Evolutionary conservation across 2,888 invertebrate genomes (phyloP).

Genomic region (Phlogophora meticulosa): DNA sequence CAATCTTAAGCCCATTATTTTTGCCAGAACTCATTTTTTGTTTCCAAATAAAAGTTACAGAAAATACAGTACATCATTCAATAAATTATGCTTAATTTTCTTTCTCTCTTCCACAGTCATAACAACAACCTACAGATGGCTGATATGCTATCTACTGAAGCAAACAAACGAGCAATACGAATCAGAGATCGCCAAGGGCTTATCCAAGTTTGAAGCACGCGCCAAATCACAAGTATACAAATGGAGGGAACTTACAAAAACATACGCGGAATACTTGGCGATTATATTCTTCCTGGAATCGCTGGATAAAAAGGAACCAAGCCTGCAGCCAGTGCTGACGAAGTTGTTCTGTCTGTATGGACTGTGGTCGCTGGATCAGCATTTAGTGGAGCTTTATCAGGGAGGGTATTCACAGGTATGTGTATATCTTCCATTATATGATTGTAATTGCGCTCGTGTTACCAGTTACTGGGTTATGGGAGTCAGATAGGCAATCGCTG

Average conservation of each 20-base stretch:
- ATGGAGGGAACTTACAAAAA: slow-evolving; percentile 94
- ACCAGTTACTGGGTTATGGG: too few species aligned
- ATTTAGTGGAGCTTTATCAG: slow-evolving; percentile 94
- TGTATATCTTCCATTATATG: too few species aligned
- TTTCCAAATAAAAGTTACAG: too few species aligned
- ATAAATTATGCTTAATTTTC: background rate
- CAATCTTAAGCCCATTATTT: background rate
- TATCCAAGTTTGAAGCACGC: slow-evolving; percentile 94
- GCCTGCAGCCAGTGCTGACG: slow-evolving; percentile 87
- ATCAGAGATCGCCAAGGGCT: slow-evolving; percentile 89
- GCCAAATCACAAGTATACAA: slow-evolving; percentile 96
- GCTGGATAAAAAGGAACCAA: slow-evolving; percentile 80
- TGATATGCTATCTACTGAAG: slow-evolving; percentile 95
- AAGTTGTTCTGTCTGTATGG: slow-evolving; percentile 84
- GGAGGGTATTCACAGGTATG: slow-evolving; percentile 86
- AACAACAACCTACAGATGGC: slow-evolving; percentile 95
- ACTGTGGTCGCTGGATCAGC: slow-evolving; percentile 92
- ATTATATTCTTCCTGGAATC: slow-evolving; percentile 89
- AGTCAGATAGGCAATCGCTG: too few species aligned
- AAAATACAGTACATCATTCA: background rate
- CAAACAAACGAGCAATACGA: slow-evolving; percentile 93
- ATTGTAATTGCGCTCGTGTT: too few species aligned
- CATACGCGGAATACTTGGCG: slow-evolving; percentile 94
- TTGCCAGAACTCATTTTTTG: background rate
- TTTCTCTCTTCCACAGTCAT: slow-evolving; percentile 89